Evolutionary conservation across 2,888 invertebrate species (phyloP).

Genomic region (Tetragonula carbonaria): DNA sequence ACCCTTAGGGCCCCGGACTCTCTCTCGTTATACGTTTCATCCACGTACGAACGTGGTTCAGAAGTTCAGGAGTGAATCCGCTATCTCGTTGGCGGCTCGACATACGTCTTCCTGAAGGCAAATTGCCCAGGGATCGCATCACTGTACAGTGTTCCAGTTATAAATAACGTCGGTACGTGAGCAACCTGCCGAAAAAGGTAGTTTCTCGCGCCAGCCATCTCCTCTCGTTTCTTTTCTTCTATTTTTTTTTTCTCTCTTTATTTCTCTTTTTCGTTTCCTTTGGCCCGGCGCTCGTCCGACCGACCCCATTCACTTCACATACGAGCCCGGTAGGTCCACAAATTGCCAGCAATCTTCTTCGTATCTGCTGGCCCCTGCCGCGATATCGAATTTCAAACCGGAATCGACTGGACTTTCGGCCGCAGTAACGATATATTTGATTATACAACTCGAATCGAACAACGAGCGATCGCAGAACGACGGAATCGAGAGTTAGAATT

Average conservation of each 20-base stretch:
- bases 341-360: neutral
- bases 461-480: neutral
- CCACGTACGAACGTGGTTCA: neutral
- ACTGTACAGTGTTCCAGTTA: conserved; percentile 66
- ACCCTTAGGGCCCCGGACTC: neutral
- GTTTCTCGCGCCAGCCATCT: conserved; percentile 53
- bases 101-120: conserved; percentile 63
- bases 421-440: neutral
- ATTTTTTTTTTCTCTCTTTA: conserved; percentile 13
- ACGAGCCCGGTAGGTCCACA: neutral
- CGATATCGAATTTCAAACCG: neutral
- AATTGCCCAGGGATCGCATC: conserved; percentile 64
- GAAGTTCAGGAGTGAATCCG: conserved; percentile 59
- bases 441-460: neutral
- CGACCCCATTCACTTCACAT: neutral
- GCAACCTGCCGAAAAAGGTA: conserved; percentile 66
- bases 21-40: neutral
- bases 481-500: neutral
- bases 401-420: neutral
- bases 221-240: conserved; percentile 46
- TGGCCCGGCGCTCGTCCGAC: neutral
- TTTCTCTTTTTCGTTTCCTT: conserved; percentile 1
- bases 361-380: neutral
- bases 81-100: conserved; percentile 48
- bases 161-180: conserved; percentile 73